These are phyloP conservation scores for Lacanobia oleracea DNA, from an alignment of 2,888 invertebrate genomes.

Conservation along the genomic window DNA sequence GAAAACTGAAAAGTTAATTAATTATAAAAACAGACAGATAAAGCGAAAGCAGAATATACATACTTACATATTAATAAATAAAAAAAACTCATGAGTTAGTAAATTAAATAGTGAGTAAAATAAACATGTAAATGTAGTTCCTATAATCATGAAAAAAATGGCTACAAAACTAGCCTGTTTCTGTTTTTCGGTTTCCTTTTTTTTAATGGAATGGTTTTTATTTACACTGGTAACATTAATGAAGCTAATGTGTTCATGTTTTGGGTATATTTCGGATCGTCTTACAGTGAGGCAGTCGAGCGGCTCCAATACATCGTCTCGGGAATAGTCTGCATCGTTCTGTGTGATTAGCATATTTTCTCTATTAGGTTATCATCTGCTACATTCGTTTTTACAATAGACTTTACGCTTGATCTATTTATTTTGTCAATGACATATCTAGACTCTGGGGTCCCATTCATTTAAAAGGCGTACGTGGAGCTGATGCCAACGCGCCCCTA, in stretches of 20 bases:
- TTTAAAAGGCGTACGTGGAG: background rate
- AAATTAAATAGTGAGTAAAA: slow-evolving; percentile 8
- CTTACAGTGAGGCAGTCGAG: slow-evolving; percentile 76
- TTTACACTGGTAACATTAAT: slow-evolving; percentile 71
- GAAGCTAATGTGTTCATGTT: slow-evolving; percentile 68
- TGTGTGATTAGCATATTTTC: slow-evolving; percentile 70
- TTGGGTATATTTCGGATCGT: slow-evolving; percentile 62
- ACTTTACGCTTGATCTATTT: background rate
- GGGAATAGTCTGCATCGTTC: slow-evolving; percentile 81
- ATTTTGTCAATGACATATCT: background rate
- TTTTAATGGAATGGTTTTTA: slow-evolving; percentile 45
- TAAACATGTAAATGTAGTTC: slow-evolving; percentile 8
- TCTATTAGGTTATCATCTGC: slow-evolving; percentile 21
- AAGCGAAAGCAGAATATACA: slow-evolving; percentile 54
- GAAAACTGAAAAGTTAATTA: slow-evolving; percentile 29
- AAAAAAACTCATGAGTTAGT: slow-evolving; percentile 35
- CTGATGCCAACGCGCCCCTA: background rate
- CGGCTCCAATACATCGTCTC: slow-evolving; percentile 74
- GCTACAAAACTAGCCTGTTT: slow-evolving; percentile 1
- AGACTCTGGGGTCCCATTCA: background rate
- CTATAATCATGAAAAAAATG: slow-evolving; percentile 16
- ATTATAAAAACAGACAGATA: slow-evolving; percentile 31
- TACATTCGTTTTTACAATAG: background rate
- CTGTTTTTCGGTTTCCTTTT: background rate
- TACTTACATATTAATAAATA: slow-evolving; percentile 29